Base-by-base conservation (phyloP, 2,113 vertebrate species). In the Calypte anna region DNA sequence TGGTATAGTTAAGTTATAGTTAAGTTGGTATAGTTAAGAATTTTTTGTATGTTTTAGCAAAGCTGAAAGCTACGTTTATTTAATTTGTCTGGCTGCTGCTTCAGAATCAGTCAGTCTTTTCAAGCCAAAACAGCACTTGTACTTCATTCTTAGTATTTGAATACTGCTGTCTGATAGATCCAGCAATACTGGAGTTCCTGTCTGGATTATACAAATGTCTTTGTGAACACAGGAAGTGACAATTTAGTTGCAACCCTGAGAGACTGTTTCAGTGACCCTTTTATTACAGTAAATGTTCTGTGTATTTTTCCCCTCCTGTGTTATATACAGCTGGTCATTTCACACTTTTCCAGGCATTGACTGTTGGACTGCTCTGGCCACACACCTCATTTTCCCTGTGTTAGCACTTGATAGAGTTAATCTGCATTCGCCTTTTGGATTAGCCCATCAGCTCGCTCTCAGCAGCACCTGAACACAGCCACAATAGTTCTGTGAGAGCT, bases 361-460 rank as follows among this genome's bases (percentile, higher is more conserved):
- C 57, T 87, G 9, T 25, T 66, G 23, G 57, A 50, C 10, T 46
- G 14, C 19, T 23, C 44, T 31, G 12, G 17, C 38, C 53, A 22
- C 23, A 28, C 15, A 6, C 9, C 9, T 40, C 2, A 72, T 67
- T 48, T 63, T 4, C 54, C 24, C 9, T 31, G 0, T 62, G 12
- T 43, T 36, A 64, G 59, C 19, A 21, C 55, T 83, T 50, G 25
- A 9, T 2, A 27, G 36, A 25, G 64, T 54, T 72, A 58, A 68
- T 17, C n/a, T 43, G 48, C 12, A 40, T 30, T 36, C 69, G 27
- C n/a, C 80, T 79, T 82, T 58, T 40, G 54, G 55, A 57, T 31
- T n/a, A 24, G 25, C 66, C 62, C 20, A 22, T 27, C 51, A 31
- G 36, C 24, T 75, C 36, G 4, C 53, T 53, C 18, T 64, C n/a